Evolutionary conservation across 2,797 vertebrate genomes (phyloP).

Genomic region (Perodicticus potto): DNA sequence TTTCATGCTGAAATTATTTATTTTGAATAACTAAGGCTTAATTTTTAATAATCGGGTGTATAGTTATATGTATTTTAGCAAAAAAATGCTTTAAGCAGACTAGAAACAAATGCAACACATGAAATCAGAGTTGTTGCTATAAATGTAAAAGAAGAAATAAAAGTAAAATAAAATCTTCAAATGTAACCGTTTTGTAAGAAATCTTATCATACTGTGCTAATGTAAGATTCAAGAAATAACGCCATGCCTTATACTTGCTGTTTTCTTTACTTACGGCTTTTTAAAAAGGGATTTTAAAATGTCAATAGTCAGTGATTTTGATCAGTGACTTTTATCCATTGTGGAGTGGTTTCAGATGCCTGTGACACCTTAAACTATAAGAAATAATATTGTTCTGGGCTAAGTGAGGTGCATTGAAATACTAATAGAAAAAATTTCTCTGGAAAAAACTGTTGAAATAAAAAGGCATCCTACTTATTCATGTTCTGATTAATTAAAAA

Average conservation of each 20-base stretch:
- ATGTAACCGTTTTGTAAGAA: constrained; percentile 94
- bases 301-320: not conserved
- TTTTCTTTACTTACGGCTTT: not conserved
- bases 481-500: not conserved
- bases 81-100: constrained; percentile 91
- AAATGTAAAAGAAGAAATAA: constrained; percentile 94
- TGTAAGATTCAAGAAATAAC: not conserved
- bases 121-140: constrained; percentile 93
- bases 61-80: constrained; percentile 83
- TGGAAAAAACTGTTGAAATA: not conserved
- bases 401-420: not conserved
- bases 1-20: not conserved
- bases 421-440: not conserved
- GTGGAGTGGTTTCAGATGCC: not conserved
- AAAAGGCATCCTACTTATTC: not conserved
- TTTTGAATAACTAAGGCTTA: not conserved
- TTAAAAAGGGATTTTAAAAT: not conserved
- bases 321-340: not conserved
- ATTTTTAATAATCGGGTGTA: not conserved
- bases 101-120: constrained; percentile 95
- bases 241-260: not conserved
- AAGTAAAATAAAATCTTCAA: constrained; percentile 93
- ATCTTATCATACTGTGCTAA: not conserved
- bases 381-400: constrained; percentile 11
- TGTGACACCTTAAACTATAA: not conserved